Base-by-base conservation (phyloP, 2,888 invertebrate genomes). In the Dorcus hopei region DNA sequence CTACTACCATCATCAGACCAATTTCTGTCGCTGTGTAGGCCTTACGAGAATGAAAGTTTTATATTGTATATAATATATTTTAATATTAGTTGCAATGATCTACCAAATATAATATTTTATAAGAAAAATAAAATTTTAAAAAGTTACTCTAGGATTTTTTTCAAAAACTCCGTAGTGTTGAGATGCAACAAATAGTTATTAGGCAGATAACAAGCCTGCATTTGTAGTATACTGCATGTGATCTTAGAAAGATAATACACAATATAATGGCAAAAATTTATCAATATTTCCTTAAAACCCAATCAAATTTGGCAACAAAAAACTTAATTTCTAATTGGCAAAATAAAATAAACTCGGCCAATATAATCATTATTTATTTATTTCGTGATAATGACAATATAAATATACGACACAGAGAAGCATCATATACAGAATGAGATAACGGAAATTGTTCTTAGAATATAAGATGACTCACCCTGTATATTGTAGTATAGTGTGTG, bases 371-470 rank as follows among this genome's bases (percentile, higher is more conserved):
- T 19, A n/a, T 23, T 48, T 48, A 49, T 49, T 49, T 16, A 49
- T 49, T 49, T 49, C 26, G 33, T 49, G 49, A 49, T 38, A 19
- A 49, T 38, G 33, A 49, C 49, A 49, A 55, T 59, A 59, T 54
- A 59, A 59, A 59, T 59, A 41, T 59, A 59, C 59, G 55, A 59
- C 59, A 59, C 54, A 55, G 41, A 59, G 50, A 59, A 59, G 59
- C 55, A 45, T 23, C 47, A 55, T 59, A 55, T 43, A 56, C 40
- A 52, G 55, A 59, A 55, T 52, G 11, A 42, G 47, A 26, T 45
- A 51, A 54, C 43, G 9, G 14, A 47, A 16, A 49, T 38, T 38
- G 38, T 38, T 49, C 38, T 26, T 33, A 49, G 14, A 11, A 23
- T 51, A 26, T 51, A 51, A 51, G 40, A 51, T 26, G 51, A 14